phyloP scores from a whole-genome alignment of 37 sponge, comb jelly and placozoan genomes.

The Dysidea cf. avara region DNA sequence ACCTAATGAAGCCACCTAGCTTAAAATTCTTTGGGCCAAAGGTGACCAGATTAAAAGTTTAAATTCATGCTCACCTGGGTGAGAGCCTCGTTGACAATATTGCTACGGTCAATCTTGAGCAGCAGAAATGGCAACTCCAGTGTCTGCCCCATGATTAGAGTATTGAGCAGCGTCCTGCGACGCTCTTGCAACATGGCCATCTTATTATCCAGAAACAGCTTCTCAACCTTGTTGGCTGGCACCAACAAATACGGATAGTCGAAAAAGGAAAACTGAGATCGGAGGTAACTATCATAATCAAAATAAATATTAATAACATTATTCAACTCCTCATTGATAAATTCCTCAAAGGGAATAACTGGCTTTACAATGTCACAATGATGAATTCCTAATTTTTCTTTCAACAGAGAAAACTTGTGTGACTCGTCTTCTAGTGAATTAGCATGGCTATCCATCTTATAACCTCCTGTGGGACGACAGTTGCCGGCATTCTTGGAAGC shows the following conservation, averaged over 20 bases:
- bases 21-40: no score
- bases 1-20: no score
- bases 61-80: slow-evolving; percentile 81
- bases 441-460: neutral
- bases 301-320: slow-evolving; percentile 37
- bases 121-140: slow-evolving; percentile 72
- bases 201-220: slow-evolving; percentile 77
- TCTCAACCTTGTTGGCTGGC: slow-evolving; percentile 84
- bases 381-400: slow-evolving; percentile 45
- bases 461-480: slow-evolving; percentile 17
- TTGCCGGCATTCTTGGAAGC: slow-evolving; percentile 33
- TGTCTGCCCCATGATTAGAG: slow-evolving; percentile 54
- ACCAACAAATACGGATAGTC: slow-evolving; percentile 78
- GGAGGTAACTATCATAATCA: slow-evolving; percentile 19
- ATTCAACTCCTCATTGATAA: slow-evolving; percentile 85
- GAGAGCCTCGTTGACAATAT: slow-evolving; percentile 79
- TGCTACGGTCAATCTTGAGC: slow-evolving; percentile 71
- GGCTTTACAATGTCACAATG: slow-evolving; percentile 53
- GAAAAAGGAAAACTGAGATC: slow-evolving; percentile 65
- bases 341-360: slow-evolving; percentile 48
- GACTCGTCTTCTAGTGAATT: slow-evolving; percentile 15
- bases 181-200: slow-evolving; percentile 69
- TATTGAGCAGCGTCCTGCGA: slow-evolving; percentile 53
- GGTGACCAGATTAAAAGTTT: no score
- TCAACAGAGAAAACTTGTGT: slow-evolving; percentile 33